A percentile compares a stretch with the other conserved stretches of the same genome.
phyloP scores from a whole-genome alignment of 64 coral and sea anemone genomes.

The Porites australiensis region DNA sequence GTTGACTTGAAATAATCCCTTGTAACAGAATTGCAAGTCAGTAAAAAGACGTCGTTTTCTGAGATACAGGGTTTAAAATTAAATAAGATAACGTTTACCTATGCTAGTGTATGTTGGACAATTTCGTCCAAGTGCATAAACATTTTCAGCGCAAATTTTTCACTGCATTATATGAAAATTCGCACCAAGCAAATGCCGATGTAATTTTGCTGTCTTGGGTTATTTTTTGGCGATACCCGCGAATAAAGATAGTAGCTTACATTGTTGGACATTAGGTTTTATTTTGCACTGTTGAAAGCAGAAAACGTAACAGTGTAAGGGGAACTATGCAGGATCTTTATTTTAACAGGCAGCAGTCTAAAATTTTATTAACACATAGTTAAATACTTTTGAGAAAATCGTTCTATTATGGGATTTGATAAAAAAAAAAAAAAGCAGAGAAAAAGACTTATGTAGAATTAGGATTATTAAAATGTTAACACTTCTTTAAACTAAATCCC shows the following conservation, averaged over 20 bases:
- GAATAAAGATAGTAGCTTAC: neutral
- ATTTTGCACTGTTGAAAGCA: neutral
- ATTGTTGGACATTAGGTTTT: neutral
- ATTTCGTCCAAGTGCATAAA: no score
- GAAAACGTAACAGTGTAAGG: neutral
- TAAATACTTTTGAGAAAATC: slow-evolving; percentile 28
- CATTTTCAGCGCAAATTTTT: no score
- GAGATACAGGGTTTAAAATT: no score
- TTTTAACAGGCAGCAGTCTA: slow-evolving; percentile 1
- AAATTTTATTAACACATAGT: neutral
- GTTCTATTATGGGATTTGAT: slow-evolving; percentile 2
- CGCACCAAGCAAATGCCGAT: neutral
- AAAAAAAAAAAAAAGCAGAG: neutral
- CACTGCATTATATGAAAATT: neutral
- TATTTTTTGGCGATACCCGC: no score
- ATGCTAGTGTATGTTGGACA: no score
- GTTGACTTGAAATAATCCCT: no score
- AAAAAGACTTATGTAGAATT: neutral
- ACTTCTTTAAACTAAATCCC: slow-evolving; percentile 40
- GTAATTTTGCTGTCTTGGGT: neutral
- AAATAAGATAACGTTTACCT: neutral
- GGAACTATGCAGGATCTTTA: neutral
- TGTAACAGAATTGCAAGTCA: no score
- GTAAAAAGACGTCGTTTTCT: no score
- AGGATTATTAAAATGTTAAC: slow-evolving; percentile 50